A percentile compares a stretch with the other conserved stretches of the same genome.
phyloP scores from a whole-genome alignment of 2,113 vertebrate species.

The Ophthalmotilapia sp. region DNA sequence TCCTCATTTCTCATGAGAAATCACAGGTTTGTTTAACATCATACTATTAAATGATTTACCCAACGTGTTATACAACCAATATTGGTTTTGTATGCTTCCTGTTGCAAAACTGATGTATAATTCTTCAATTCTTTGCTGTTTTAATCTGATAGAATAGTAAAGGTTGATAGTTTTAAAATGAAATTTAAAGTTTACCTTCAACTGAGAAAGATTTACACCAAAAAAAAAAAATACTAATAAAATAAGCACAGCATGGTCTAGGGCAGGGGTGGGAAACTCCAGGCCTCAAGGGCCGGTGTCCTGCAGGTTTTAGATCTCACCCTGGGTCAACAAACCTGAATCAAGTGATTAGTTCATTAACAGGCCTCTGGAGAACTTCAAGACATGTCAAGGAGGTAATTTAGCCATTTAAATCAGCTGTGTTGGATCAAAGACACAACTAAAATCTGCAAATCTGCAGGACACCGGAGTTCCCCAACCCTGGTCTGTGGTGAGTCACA shows the following conservation, averaged over 20 bases:
- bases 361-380: neutral
- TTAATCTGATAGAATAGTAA: neutral
- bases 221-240: neutral
- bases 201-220: neutral
- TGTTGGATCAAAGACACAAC: neutral
- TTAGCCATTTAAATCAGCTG: neutral
- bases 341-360: neutral
- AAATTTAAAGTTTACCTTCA: neutral
- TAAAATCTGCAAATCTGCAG: neutral
- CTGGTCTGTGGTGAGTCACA: neutral
- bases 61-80: neutral
- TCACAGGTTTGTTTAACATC: neutral
- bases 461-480: neutral
- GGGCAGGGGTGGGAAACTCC: fast-evolving
- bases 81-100: neutral
- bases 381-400: neutral
- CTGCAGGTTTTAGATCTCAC: neutral
- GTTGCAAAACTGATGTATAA: neutral
- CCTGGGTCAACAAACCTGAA: neutral
- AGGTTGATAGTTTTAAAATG: neutral
- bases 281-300: neutral
- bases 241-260: neutral
- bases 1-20: neutral
- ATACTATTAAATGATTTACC: neutral
- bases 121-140: neutral